These are phyloP conservation scores for Siniperca scherzeri DNA, from an alignment of 2,797 vertebrate species.

Conservation along the genomic window DNA sequence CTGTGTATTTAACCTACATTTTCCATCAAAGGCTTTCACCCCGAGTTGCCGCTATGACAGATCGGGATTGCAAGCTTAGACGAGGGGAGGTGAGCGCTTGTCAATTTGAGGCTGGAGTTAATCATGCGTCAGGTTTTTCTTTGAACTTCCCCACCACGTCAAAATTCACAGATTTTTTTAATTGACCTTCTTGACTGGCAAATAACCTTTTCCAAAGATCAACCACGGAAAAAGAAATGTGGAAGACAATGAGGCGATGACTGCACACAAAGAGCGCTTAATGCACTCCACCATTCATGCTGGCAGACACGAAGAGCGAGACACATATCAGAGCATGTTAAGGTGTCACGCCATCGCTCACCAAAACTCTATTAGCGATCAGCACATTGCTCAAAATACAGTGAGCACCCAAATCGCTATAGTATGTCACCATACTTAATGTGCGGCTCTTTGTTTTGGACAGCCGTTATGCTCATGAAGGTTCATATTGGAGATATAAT, in stretches of 20 bases:
- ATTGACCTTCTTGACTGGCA: constrained; percentile 38
- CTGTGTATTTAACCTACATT: constrained; percentile 87
- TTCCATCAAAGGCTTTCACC: constrained; percentile 79
- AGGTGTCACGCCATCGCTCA: constrained; percentile 21
- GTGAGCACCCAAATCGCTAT: constrained; percentile 18
- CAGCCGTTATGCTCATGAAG: constrained; percentile 57
- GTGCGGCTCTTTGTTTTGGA: constrained; percentile 55
- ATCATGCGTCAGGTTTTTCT: constrained; percentile 42
- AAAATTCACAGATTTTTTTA: constrained; percentile 32
- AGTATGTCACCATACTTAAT: constrained; percentile 51
- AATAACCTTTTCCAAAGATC: constrained; percentile 37
- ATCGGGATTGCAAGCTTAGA: constrained; percentile 68
- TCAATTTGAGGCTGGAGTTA: constrained; percentile 63
- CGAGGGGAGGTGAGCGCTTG: constrained; percentile 50
- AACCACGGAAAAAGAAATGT: constrained; percentile 10
- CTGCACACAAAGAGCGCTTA: not conserved
- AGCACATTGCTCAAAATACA: constrained; percentile 34
- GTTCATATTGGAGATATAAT: constrained; percentile 68
- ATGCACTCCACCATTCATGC: constrained; percentile 16
- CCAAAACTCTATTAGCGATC: constrained; percentile 45
- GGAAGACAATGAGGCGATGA: constrained; percentile 6
- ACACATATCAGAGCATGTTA: constrained; percentile 21
- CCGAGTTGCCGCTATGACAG: constrained; percentile 68
- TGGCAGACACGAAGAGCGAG: constrained; percentile 30
- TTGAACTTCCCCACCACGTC: constrained; percentile 41